These are phyloP conservation scores for Nymphicus hollandicus DNA, from an alignment of 2,113 vertebrate species.

Conservation along the genomic window DNA sequence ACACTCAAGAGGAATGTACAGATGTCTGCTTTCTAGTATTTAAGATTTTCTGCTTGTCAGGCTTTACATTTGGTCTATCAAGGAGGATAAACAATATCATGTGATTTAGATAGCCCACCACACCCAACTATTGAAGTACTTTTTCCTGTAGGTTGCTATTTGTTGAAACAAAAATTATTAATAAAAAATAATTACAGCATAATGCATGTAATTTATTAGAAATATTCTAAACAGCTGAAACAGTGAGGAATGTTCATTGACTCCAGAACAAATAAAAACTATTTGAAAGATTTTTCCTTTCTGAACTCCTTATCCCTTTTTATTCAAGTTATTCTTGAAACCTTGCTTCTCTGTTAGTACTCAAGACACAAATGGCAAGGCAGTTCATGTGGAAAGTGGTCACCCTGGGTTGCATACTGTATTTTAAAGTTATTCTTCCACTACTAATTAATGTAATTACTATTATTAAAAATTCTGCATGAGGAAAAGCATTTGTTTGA, in stretches of 20 bases:
- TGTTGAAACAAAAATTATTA: background rate
- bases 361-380: background rate
- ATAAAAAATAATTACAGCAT: background rate
- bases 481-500: background rate
- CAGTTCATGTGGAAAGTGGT: background rate
- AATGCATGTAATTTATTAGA: background rate
- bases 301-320: background rate
- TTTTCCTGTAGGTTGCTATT: background rate
- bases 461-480: background rate
- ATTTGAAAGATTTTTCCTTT: background rate
- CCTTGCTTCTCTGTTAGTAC: background rate
- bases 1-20: background rate
- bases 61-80: background rate
- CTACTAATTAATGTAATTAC: background rate
- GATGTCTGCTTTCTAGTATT: background rate
- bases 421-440: background rate
- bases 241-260: background rate
- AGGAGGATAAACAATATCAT: background rate
- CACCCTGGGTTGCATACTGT: background rate
- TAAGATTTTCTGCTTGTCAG: background rate
- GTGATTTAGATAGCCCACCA: background rate
- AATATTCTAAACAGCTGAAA: background rate
- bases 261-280: background rate
- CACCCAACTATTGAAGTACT: background rate
- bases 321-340: background rate